Evolutionary conservation across 2,113 vertebrate genomes (phyloP).

Genomic region (Pithys albifrons): DNA sequence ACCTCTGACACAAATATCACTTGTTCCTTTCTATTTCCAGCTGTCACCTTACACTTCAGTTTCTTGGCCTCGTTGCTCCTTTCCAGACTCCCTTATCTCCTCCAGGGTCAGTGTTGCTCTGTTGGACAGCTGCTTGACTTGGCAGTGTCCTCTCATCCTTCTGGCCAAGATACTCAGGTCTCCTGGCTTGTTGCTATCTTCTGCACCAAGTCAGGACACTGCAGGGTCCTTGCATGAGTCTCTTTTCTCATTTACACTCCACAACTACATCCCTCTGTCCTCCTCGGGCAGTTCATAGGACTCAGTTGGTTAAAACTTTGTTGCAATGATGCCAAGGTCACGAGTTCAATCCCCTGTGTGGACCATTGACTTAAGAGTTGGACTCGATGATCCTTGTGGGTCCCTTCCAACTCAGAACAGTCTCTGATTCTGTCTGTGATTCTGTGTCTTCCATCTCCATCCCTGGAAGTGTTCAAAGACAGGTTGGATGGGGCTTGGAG

Average conservation of each 20-base stretch:
- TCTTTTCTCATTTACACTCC: neutral
- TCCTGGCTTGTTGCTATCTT: neutral
- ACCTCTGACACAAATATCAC: neutral
- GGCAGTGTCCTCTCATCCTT: neutral
- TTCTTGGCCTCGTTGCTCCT: neutral
- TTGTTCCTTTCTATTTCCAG: constrained; percentile 10
- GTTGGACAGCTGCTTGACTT: neutral
- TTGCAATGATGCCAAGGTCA: too few relatives aligned
- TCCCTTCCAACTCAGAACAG: too few relatives aligned
- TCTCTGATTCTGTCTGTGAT: too few relatives aligned
- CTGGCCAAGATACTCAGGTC: neutral
- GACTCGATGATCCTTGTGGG: too few relatives aligned
- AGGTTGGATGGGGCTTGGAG: neutral
- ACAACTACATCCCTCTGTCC: neutral
- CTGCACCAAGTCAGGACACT: neutral
- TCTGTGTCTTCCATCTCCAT: neutral
- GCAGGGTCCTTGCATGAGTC: neutral
- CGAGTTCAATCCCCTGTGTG: too few relatives aligned
- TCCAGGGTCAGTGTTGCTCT: neutral
- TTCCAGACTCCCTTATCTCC: neutral
- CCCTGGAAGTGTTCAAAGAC: neutral
- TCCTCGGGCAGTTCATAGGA: neutral
- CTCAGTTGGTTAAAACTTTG: too few relatives aligned
- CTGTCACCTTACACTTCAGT: neutral
- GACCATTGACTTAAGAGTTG: too few relatives aligned